Conservation (phyloP, 2,113 vertebrate species). For the Martes martes region DNA sequence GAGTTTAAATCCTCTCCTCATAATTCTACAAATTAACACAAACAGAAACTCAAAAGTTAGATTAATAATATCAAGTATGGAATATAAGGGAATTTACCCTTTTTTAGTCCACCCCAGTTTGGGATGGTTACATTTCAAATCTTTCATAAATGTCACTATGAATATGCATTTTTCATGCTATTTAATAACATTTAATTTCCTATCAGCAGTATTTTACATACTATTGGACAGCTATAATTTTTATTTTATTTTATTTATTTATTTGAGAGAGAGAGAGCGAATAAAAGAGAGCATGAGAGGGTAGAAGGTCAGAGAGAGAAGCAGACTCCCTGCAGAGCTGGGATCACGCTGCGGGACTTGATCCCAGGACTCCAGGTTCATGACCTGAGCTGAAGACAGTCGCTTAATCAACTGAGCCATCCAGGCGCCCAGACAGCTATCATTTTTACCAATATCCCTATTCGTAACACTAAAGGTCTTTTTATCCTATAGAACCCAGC, state of each 20-base stretch:
- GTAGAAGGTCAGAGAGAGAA: too few relatives aligned
- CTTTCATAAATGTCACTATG: neutral
- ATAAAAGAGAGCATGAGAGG: too few relatives aligned
- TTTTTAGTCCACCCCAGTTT: neutral
- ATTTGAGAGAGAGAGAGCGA: too few relatives aligned
- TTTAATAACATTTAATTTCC: neutral
- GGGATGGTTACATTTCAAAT: neutral
- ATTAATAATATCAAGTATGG: neutral
- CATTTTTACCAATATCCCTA: neutral
- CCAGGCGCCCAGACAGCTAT: neutral
- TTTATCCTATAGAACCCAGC: neutral
- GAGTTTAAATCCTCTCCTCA: neutral
- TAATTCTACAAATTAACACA: neutral
- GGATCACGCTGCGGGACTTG: too few relatives aligned
- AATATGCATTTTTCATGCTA: neutral
- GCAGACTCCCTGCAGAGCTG: too few relatives aligned
- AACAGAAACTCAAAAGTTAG: neutral
- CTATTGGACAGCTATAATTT: neutral
- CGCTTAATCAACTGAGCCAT: too few relatives aligned
- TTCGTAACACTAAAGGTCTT: neutral
- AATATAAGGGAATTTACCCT: neutral
- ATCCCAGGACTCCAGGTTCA: too few relatives aligned
- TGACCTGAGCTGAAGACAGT: too few relatives aligned
- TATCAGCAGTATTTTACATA: neutral
- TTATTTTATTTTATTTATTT: neutral